Evolutionary conservation across 2,888 invertebrate species (phyloP), one percentile per base, ranked within the genome.

Genomic region (Malthinus seriepunctatus): DNA sequence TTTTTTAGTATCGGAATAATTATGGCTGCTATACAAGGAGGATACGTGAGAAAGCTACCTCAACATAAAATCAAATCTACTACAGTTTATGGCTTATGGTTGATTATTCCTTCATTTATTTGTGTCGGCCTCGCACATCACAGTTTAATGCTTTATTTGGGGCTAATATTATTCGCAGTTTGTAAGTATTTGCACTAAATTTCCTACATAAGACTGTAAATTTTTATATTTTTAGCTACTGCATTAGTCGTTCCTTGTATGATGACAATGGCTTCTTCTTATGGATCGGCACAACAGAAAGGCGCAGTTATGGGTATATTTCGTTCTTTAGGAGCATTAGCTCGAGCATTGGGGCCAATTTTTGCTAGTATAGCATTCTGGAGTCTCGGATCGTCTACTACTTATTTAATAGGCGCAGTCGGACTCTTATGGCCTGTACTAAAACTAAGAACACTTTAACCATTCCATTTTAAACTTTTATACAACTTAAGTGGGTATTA

Each of bases 161-260:
- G 96, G 38, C 84, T 99, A 52, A 84, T 91, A 50, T 78, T 97
- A 5, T 98, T 94, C 78, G 90, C 97, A 8, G 83, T 95, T 71
- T 95, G 95, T 95, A 82, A 88, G 91, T 86, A 69, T 53, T 51
- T 6, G 42, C n/a, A n/a, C n/a, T n/a, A 2, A 11, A 12, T 14
- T 31, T 44, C 14, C 34, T 35, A 3, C 8, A 1, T 1, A 34
- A 2, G 32, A 1, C 4, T 14, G 23, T 0, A 32, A 10, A 8
- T 37, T 35, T 47, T 32, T 10, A 71, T 67, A 55, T 2, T n/a
- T 15, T 15, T 69, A 91, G 91, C 92, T 11, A 93, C 92, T 8
- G 90, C 93, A n/a, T 88, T 95, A 77, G 95, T 97, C 32, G 97
- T 98, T 14, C 96, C 98, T 8, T 95, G 95, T 73, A 85, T 98